phyloP scores from a whole-genome alignment of 2,113 vertebrate genomes.

The Syrmaticus mikado region DNA sequence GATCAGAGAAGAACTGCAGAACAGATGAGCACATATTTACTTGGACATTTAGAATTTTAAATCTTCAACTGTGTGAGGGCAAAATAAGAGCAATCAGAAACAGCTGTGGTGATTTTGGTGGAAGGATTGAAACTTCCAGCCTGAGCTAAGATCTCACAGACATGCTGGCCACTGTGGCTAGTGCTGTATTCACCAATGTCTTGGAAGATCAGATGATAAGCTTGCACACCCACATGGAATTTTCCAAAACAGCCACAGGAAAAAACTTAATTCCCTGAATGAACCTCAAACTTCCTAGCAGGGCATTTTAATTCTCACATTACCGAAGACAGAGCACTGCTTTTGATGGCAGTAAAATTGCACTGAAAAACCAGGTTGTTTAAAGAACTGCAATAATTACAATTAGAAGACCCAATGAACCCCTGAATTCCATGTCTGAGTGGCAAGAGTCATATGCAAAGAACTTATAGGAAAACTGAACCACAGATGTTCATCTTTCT shows the following conservation, averaged over 20 bases:
- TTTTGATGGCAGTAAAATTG: background rate
- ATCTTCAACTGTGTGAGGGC: background rate
- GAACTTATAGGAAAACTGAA: background rate
- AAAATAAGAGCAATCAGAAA: slow-evolving; percentile 25
- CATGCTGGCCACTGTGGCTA: background rate
- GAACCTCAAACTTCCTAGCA: slow-evolving; percentile 42
- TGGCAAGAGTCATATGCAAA: background rate
- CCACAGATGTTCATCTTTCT: background rate
- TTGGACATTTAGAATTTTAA: background rate
- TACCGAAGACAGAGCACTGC: slow-evolving; percentile 1
- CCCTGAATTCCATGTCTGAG: background rate
- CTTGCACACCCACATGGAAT: slow-evolving; percentile 52
- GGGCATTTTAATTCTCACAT: background rate
- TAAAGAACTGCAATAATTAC: background rate
- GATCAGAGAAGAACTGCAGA: background rate
- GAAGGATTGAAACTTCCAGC: background rate
- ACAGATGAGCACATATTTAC: background rate
- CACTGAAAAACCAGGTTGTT: background rate
- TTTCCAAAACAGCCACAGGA: slow-evolving; percentile 10
- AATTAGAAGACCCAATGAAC: background rate
- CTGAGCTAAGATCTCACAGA: background rate
- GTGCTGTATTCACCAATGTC: background rate
- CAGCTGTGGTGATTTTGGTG: slow-evolving; percentile 1
- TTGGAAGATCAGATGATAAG: slow-evolving; percentile 32
- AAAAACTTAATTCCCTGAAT: slow-evolving; percentile 22